These are phyloP conservation scores for Arion vulgaris DNA, from an alignment of 1,140 invertebrate species.

Conservation along the genomic window DNA sequence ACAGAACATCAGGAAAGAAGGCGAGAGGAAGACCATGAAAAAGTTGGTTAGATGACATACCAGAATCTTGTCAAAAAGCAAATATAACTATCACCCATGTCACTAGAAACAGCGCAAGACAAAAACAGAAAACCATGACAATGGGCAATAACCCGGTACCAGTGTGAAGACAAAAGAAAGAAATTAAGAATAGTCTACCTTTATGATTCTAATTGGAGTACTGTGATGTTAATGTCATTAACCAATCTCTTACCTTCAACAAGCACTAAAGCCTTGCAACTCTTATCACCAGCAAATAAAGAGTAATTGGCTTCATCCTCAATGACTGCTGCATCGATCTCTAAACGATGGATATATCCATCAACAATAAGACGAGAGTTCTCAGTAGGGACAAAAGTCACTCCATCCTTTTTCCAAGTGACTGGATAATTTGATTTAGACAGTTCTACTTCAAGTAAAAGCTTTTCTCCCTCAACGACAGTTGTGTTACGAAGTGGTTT, in stretches of 20 bases:
- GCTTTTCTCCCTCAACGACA: constrained; percentile 56
- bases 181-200: no score
- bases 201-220: no score
- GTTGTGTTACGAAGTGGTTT: constrained; percentile 61
- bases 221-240: no score
- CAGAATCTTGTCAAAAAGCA: no score
- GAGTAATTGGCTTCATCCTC: constrained; percentile 89
- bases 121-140: no score
- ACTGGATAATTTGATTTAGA: constrained; percentile 84
- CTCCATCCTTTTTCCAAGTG: constrained; percentile 88
- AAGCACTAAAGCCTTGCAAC: constrained; percentile 86
- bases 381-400: constrained; percentile 46
- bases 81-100: no score
- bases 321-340: constrained; percentile 83
- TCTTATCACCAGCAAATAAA: constrained; percentile 83
- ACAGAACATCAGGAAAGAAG: no score
- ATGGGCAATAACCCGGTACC: no score
- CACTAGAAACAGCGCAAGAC: no score
- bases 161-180: no score
- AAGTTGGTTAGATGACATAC: no score
- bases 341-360: constrained; percentile 72
- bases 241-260: constrained; percentile 83
- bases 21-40: no score
- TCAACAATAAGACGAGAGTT: constrained; percentile 52
- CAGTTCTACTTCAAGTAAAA: constrained; percentile 66